Percentiles rank a stretch among this genome's conserved stretches.
Evolutionary conservation across 2,888 invertebrate species (phyloP).

Genomic region (Spilosoma lubricipeda): DNA sequence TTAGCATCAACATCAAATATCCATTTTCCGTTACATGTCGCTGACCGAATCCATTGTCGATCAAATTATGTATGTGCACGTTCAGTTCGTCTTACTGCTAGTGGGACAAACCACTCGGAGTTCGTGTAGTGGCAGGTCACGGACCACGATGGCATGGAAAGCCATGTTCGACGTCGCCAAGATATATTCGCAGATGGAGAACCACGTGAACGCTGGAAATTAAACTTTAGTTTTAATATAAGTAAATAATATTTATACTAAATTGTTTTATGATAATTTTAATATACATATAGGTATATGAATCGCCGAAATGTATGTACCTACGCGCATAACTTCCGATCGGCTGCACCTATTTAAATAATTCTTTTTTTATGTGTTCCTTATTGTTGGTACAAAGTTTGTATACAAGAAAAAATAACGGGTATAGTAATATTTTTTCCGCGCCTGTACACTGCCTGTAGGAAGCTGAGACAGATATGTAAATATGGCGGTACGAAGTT

Average conservation of each 20-base stretch:
- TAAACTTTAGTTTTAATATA: background rate
- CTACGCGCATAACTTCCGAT: no score
- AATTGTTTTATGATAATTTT: background rate
- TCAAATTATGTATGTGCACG: constrained; percentile 44
- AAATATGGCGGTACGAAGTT: no score
- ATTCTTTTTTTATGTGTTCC: no score
- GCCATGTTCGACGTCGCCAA: constrained; percentile 97
- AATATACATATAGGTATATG: no score
- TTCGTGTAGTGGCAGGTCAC: constrained; percentile 94
- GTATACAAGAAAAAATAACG: no score
- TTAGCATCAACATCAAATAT: constrained; percentile 35
- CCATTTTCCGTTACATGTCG: constrained; percentile 49
- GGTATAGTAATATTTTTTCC: no score
- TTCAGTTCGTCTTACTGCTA: constrained; percentile 78
- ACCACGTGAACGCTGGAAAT: constrained; percentile 96
- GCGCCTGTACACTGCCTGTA: no score
- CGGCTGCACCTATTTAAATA: no score
- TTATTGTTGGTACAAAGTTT: no score
- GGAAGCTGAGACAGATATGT: no score
- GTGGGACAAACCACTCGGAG: constrained; percentile 88
- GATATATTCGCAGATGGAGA: constrained; percentile 96
- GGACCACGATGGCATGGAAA: constrained; percentile 94
- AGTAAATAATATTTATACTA: background rate
- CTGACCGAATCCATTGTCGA: constrained; percentile 44
- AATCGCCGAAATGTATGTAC: no score